Conservation (phyloP, 1,140 invertebrate species). For the Drosophila truncata region DNA sequence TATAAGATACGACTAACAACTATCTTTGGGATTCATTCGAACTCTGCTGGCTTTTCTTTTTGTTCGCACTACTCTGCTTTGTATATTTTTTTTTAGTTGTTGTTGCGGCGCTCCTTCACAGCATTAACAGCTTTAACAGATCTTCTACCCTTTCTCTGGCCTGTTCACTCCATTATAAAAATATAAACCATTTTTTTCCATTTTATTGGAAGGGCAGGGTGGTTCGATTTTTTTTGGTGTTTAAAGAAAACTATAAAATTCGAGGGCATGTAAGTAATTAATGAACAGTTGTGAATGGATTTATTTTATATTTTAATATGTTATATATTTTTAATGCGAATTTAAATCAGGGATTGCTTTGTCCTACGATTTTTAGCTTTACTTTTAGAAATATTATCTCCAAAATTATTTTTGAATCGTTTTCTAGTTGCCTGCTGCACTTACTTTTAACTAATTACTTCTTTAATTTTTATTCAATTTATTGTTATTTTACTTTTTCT, state of each 20-base stretch:
- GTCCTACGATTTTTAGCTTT: background rate
- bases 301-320: background rate
- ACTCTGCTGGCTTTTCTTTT: constrained; percentile 53
- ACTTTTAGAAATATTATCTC: background rate
- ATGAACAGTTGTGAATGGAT: constrained; percentile 3
- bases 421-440: background rate
- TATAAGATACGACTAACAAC: constrained; percentile 74
- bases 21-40: constrained; percentile 80
- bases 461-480: background rate
- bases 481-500: background rate
- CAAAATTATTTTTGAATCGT: background rate
- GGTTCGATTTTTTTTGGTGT: constrained; percentile 6
- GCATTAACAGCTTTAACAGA: constrained; percentile 23
- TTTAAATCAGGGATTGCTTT: background rate
- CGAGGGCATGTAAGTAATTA: background rate
- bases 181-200: constrained; percentile 63
- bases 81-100: constrained; percentile 6
- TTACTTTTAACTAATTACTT: background rate
- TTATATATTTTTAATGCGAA: background rate
- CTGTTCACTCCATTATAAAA: constrained; percentile 57
- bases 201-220: constrained; percentile 12
- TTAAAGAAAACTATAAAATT: background rate
- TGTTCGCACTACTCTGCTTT: constrained; percentile 34
- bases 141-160: constrained; percentile 17
- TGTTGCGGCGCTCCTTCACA: constrained; percentile 39